Evolutionary conservation across 1,140 invertebrate species (phyloP), one percentile per base, ranked within the genome.

Genomic region (Dinoponera quadriceps): DNA sequence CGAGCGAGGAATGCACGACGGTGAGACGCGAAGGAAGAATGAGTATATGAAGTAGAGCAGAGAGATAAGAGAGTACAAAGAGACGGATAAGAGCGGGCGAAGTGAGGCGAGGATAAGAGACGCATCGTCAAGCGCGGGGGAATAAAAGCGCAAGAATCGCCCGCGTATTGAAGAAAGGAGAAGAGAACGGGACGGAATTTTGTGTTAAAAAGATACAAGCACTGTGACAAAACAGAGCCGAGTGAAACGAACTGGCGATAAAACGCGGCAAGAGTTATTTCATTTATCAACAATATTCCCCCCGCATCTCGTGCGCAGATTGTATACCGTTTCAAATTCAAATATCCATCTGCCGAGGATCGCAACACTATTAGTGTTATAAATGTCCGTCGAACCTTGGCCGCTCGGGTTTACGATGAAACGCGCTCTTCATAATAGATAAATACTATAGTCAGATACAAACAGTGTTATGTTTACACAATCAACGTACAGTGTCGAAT

Each of bases 111-210:
- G 33, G 55, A 73, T 22, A 55, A 48, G 14, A 63, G 16, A 62
- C 25, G 49, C 29, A 27, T 77, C 18, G 54, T 55, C 71, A 66
- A 29, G 44, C 57, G 59, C 57, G 33, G 33, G 29, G 22, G 20
- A 77, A 55, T 66, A 33, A 77, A 77, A 65, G 48, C 54, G 75
- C 38, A 69, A 80, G 75, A 80, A 69, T 80, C 44, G 75, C 57
- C 18, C 25, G 51, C 33, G 13, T 33, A 22, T 25, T 68, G 65
- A 29, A 11, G 48, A 20, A 68, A 22, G 14, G 16, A 27, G 27
- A 14, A 9, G 27, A 14, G 29, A n/a, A 29, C 20, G 54, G 29
- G n/a, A 57, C 13, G 25, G 25, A 48, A 14, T 69, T 80, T 80
- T 5, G 62, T 11, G 25, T 20, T 13, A 59, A 25, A 44, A 69